These are phyloP conservation scores for Trachemys scripta DNA, from an alignment of 2,113 vertebrate species.

Conservation along the genomic window DNA sequence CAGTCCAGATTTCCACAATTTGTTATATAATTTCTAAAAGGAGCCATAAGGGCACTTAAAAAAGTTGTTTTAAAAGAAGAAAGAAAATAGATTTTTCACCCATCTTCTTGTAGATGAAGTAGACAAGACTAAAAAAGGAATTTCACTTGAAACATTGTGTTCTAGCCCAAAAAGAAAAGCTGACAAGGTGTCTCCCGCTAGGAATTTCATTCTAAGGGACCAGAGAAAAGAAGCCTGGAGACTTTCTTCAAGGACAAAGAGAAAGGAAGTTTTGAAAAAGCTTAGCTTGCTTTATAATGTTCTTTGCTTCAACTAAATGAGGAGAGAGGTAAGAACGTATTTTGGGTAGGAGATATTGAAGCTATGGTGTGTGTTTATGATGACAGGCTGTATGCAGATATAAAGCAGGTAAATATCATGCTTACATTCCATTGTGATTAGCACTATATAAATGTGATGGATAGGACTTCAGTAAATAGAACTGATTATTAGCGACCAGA, in stretches of 20 bases:
- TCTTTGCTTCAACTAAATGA: neutral
- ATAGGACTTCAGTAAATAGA: rapidly evolving
- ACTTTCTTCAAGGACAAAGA: conserved; percentile 57
- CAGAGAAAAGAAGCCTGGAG: conserved; percentile 40
- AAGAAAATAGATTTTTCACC: conserved; percentile 56
- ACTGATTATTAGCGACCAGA: neutral
- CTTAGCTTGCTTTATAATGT: neutral
- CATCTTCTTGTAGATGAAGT: conserved; percentile 55
- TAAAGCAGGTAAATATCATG: neutral
- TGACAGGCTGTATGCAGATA: neutral
- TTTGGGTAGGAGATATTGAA: neutral
- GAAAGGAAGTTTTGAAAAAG: conserved; percentile 54
- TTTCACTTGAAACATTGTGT: conserved; percentile 67
- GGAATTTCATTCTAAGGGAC: conserved; percentile 33
- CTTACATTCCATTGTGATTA: neutral
- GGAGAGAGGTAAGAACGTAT: neutral
- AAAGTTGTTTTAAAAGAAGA: conserved; percentile 54
- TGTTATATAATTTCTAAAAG: conserved; percentile 70
- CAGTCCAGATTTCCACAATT: conserved; percentile 61
- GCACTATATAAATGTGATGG: rapidly evolving
- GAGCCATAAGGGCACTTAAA: conserved; percentile 51
- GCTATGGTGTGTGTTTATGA: rapidly evolving
- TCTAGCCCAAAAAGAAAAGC: conserved; percentile 34
- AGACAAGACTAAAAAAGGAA: conserved; percentile 55
- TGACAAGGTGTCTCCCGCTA: conserved; percentile 52